These are phyloP conservation scores for Hirudo medicinalis DNA, from an alignment of 1,140 invertebrate species.

Conservation along the genomic window DNA sequence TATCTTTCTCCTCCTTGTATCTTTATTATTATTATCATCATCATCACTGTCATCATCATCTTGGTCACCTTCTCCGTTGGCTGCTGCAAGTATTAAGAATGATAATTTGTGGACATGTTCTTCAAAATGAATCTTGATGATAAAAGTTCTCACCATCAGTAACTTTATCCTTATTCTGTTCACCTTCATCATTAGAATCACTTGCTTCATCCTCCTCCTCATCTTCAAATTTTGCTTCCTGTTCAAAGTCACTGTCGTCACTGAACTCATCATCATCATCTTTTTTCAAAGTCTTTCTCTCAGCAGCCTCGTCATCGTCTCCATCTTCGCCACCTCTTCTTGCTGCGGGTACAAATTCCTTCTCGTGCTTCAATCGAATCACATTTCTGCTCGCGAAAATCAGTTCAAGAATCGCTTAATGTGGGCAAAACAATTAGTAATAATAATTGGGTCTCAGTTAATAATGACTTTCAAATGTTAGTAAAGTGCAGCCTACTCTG, in stretches of 20 bases:
- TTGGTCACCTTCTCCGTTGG: constrained; percentile 40
- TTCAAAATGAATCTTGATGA: constrained; percentile 2
- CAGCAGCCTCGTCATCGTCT: neutral
- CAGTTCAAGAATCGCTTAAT: no score
- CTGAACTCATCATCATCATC: constrained; percentile 15
- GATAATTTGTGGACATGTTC: no score
- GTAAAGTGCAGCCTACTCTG: neutral
- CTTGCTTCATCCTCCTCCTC: constrained; percentile 33
- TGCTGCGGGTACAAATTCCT: constrained; percentile 5
- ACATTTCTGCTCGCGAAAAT: no score
- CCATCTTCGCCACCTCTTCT: constrained; percentile 1
- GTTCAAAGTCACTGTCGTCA: constrained; percentile 22
- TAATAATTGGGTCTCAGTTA: neutral
- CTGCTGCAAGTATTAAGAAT: no score
- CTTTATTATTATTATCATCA: constrained; percentile 13
- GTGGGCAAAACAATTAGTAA: no score
- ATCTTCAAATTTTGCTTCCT: constrained; percentile 16
- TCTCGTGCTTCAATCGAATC: neutral
- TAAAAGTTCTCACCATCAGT: constrained; percentile 26
- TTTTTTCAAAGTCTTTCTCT: no score
- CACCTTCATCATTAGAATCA: constrained; percentile 37
- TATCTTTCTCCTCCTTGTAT: constrained; percentile 13
- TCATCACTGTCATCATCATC: constrained; percentile 31
- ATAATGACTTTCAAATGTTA: no score
- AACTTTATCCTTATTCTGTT: constrained; percentile 41